Evolutionary conservation across 1,140 invertebrate species (phyloP).

Genomic region (Bombus sylvicola): DNA sequence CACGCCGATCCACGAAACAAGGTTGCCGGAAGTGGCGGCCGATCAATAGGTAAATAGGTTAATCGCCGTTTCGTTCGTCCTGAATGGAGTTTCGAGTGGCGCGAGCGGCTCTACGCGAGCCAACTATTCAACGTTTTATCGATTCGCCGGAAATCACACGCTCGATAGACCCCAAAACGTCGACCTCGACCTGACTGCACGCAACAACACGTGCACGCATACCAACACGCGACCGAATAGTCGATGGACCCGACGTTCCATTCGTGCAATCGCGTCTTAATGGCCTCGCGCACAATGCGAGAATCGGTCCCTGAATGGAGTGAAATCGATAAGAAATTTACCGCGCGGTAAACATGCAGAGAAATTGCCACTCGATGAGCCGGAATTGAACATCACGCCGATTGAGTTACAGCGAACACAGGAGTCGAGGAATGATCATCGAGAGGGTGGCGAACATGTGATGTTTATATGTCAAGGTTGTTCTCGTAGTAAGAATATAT

Average conservation of each 20-base stretch:
- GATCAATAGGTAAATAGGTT: constrained; percentile 67
- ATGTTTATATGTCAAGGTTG: neutral
- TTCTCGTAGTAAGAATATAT: neutral
- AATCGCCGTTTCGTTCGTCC: constrained; percentile 53
- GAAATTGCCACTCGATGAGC: constrained; percentile 49
- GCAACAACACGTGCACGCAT: constrained; percentile 16
- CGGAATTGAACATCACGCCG: constrained; percentile 20
- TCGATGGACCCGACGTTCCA: neutral
- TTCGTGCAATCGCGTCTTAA: constrained; percentile 3
- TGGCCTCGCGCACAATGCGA: neutral
- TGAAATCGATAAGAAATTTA: constrained; percentile 43
- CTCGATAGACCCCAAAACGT: constrained; percentile 67
- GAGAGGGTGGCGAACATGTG: neutral
- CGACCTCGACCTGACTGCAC: constrained; percentile 57
- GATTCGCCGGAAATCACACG: constrained; percentile 71
- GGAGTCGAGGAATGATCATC: neutral
- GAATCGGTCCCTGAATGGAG: constrained; percentile 23
- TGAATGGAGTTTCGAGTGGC: constrained; percentile 36
- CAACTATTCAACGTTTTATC: constrained; percentile 64
- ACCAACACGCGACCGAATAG: neutral
- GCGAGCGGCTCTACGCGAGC: constrained; percentile 35
- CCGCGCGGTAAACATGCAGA: neutral
- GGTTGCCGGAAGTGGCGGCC: constrained; percentile 49
- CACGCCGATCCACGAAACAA: constrained; percentile 46
- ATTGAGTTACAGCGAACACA: constrained; percentile 2